Base-by-base conservation (phyloP, 2,113 vertebrate species). In the Chlorocebus sabaeus region DNA sequence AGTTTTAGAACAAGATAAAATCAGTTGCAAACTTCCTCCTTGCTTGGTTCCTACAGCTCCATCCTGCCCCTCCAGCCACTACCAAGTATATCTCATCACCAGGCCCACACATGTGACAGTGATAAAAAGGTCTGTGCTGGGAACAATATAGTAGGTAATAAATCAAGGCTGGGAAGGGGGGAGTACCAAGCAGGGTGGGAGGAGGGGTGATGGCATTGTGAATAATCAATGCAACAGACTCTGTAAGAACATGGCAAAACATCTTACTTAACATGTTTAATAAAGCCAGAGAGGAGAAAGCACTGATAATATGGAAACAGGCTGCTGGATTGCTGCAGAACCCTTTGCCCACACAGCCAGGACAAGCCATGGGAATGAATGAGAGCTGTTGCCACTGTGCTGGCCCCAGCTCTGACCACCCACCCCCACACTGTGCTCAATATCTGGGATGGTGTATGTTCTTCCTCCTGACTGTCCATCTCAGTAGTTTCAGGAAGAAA, bases 71-170 rank as follows among this genome's bases (percentile, higher is more conserved):
- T 57, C 25, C n/a, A 70, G 23, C 4, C 55, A 67, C 86, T 32
- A 38, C 78, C 78, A 83, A 98, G 97, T 97, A 80, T 93, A 98
- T 95, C 86, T 98, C 96, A 94, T 98, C 98, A 96, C 96, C 97
- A 95, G 94, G 14, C 94, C 92, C 90, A 87, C 84, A 96, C 20
- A 57, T 96, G 94, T 98, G 98, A 98, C 98, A 98, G 86, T 98
- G 98, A 99, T 97, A 98, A 98, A 98, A 96, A 98, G 92, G 96
- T 89, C 98, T 98, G 72, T 98, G 97, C 92, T 98, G 95, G 88
- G 93, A 98, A 98, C 97, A 98, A 97, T 98, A 98, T 94, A 98
- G 89, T 55, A 82, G 57, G 95, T 96, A 98, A 98, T 98, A 99
- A 98, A 99, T 98, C 98, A 98, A 97, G 91, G 61, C 82, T 48